Evolutionary conservation across 2,888 invertebrate species (phyloP), one percentile per base, ranked within the genome.

Genomic region (Dusona sp.): DNA sequence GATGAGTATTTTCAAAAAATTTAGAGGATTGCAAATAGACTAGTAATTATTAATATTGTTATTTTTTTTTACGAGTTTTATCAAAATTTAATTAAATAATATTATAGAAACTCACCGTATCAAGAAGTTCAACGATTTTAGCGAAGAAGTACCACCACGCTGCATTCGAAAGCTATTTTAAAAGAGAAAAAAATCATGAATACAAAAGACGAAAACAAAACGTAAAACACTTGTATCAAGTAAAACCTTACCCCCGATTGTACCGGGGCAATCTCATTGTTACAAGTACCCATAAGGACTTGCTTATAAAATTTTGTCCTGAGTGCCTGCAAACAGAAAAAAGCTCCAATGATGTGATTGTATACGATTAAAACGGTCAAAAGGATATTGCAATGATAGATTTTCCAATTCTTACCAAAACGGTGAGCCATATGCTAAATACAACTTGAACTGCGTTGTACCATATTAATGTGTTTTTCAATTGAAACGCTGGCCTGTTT

Each of bases 361-460:
- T 22, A 61, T 36, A 38, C 36, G 19, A 29, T 25, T 29, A 16
- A 6, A 54, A 67, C 4, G 25, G 38, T 51, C 0, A 29, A 25
- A 70, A 45, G 0, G 13, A 25, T 19, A 25, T 51, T 22, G 25
- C 16, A 81, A 70, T 48, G 4, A 57, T 22, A 19, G 1, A 33
- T 42, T 75, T n/a, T 48, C 8, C 8, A n/a, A 42, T 92, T 91
- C 90, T 94, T 91, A 94, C 96, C 92, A 95, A 94, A 33, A 95
- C 92, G 87, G 96, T 95, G 90, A 98, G 95, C 95, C 96, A 98
- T 19, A 96, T 93, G 91, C 98, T 98, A 94, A 98, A 97, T 19
- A 97, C 68, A 7, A 99, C 98, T 96, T 99, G 98, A 80, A 97
- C 96, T n/a, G 97, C 96, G 92, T 99, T 99, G 94, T 99, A 99